Evolutionary conservation across 35 echinoderm and acorn worm species (phyloP), one percentile per base, ranked within the genome.

Genomic region (Acanthaster planci): DNA sequence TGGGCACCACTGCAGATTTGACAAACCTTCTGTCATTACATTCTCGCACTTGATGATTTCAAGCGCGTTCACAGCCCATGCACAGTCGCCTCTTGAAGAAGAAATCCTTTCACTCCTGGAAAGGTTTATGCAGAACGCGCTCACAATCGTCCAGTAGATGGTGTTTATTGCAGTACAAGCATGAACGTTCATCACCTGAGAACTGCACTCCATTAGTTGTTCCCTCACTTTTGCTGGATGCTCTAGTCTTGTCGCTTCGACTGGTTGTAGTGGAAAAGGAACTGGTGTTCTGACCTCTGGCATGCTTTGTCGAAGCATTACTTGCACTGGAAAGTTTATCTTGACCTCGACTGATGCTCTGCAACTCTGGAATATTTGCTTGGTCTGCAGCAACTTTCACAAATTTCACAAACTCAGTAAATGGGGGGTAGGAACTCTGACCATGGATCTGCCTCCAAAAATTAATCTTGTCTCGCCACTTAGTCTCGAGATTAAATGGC

Each of bases 311-410:
- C 5, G 76, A 34, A 15, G 76, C 8, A 38, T 12, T 78, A 34
- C 16, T 32, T 15, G 21, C 40, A 12, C 17, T 86, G 8, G 18
- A 15, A 51, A 36, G 14, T 6, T 78, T 79, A 27, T 52, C 85
- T 78, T 59, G 19, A 26, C 55, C 56, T 78, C 23, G 12, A 16
- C 9, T 44, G 27, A 55, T 36, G 17, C 15, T 7, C 29, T 87
- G 75, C 8, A 88, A 38, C 5, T 81, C 86, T 23, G 78, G 86
- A 38, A 88, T 88, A 30, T 88, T 88, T 0, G 86, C 86, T 60
- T 31, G 36, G 18, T 44, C 39, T 19, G 86, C 77, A 42, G 77
- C 78, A 29, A 6, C 64, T 22, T 52, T 32, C 76, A 88, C 39
- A 60, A 88, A 80, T 0, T 39, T 12, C 19, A 39, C 52, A 80